A percentile compares a stretch with the other conserved stretches of the same genome.
These are phyloP conservation scores for Oedothorax gibbosus DNA, from an alignment of 1,140 invertebrate species.

Conservation along the genomic window DNA sequence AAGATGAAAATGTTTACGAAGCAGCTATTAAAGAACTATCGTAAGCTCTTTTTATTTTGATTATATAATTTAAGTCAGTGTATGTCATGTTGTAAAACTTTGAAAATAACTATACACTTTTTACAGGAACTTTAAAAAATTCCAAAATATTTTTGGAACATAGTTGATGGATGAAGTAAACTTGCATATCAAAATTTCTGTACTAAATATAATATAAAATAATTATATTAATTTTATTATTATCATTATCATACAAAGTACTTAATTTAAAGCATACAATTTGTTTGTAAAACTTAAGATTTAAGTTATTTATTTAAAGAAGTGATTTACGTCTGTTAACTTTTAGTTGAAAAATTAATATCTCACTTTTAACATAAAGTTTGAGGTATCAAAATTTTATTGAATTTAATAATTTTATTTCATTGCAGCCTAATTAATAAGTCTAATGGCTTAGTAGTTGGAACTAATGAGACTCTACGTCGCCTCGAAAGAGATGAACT, in stretches of 20 bases:
- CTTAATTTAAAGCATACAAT: no score
- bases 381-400: background rate
- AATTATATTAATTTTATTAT: background rate
- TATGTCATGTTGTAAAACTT: no score
- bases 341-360: background rate
- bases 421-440: background rate
- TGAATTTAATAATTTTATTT: background rate
- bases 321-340: background rate
- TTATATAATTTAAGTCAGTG: no score
- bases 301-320: background rate
- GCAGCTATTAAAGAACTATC: background rate
- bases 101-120: no score
- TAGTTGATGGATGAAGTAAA: no score
- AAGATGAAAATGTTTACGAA: background rate
- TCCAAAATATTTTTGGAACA: no score
- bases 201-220: no score
- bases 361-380: background rate
- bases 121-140: no score
- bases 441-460: slow-evolving; percentile 15
- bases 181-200: no score
- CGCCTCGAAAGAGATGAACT: slow-evolving; percentile 13
- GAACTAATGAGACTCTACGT: slow-evolving; percentile 38
- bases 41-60: background rate
- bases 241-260: background rate
- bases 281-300: background rate